A percentile compares a stretch with the other conserved stretches of the same genome.
These are phyloP conservation scores for Ectobius pallidus DNA, from an alignment of 2,888 invertebrate species.

Conservation along the genomic window DNA sequence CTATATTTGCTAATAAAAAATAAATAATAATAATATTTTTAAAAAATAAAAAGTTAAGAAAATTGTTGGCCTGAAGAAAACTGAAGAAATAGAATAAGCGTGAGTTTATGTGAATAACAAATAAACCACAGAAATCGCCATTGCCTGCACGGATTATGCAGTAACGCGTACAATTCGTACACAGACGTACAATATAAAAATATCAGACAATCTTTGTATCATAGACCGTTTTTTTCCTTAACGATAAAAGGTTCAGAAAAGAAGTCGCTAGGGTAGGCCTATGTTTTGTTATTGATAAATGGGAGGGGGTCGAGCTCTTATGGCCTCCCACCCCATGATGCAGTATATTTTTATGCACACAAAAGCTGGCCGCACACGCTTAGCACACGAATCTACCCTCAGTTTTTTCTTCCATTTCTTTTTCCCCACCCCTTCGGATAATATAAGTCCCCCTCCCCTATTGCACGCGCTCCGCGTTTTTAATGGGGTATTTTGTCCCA, in stretches of 20 bases:
- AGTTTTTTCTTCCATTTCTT: not conserved
- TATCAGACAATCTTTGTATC: too few species aligned
- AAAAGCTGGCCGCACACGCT: slow-evolving; percentile 30
- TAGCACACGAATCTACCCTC: slow-evolving; percentile 27
- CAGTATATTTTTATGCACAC: slow-evolving; percentile 32
- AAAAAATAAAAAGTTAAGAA: too few species aligned
- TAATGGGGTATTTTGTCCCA: not conserved
- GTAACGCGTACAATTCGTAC: too few species aligned
- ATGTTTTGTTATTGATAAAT: slow-evolving; percentile 28
- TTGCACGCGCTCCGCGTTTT: slow-evolving; percentile 7
- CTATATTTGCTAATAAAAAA: too few species aligned
- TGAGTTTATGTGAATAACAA: too few species aligned
- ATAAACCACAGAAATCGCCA: too few species aligned
- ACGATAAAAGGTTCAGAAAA: slow-evolving; percentile 19
- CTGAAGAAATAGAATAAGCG: too few species aligned
- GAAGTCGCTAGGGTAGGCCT: slow-evolving; percentile 26
- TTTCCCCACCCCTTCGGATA: not conserved
- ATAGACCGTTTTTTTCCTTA: too few species aligned
- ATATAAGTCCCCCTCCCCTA: not conserved
- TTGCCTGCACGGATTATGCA: too few species aligned
- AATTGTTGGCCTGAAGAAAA: too few species aligned
- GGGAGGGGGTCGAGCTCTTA: slow-evolving; percentile 7
- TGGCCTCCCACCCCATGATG: not conserved
- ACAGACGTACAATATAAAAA: too few species aligned
- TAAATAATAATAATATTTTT: too few species aligned